Percentiles rank a stretch among this genome's conserved stretches.
Evolutionary conservation across 2,888 invertebrate species (phyloP).

Genomic region (Serrognathus titanus): DNA sequence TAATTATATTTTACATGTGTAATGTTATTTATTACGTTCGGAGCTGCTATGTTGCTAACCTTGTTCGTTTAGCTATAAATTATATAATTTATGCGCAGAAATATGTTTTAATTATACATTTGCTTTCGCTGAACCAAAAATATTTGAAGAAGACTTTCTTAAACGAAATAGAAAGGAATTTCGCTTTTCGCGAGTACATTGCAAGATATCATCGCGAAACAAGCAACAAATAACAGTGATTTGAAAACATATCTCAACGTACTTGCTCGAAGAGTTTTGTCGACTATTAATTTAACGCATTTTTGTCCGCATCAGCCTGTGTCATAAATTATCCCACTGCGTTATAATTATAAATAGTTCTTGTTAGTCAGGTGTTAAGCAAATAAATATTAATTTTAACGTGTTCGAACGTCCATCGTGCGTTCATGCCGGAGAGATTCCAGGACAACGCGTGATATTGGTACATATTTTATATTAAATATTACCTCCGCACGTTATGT

Average conservation of each 20-base stretch:
- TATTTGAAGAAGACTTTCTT: too few species aligned
- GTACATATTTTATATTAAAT: slow-evolving; percentile 10
- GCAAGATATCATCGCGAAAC: not conserved
- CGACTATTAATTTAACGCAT: not conserved
- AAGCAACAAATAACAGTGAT: not conserved
- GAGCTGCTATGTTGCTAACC: too few species aligned
- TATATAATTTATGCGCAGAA: too few species aligned
- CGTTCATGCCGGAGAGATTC: slow-evolving; percentile 1
- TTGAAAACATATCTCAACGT: not conserved
- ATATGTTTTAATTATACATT: too few species aligned
- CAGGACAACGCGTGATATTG: slow-evolving; percentile 9
- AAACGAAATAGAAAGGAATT: too few species aligned
- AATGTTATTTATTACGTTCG: too few species aligned
- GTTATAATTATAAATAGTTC: slow-evolving; percentile 1
- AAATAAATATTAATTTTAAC: slow-evolving; percentile 1
- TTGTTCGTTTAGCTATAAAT: too few species aligned
- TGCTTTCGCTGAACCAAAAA: too few species aligned
- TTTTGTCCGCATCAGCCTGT: not conserved
- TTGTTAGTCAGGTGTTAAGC: not conserved
- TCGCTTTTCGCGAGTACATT: too few species aligned
- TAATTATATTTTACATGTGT: too few species aligned
- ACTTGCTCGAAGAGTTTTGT: not conserved
- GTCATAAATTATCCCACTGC: not conserved
- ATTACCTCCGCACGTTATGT: slow-evolving; percentile 5
- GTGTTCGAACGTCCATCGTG: slow-evolving; percentile 1